Percentiles rank a stretch among this genome's conserved stretches.
These are phyloP conservation scores for Euwallacea fornicatus DNA, from an alignment of 1,140 invertebrate genomes.

Conservation along the genomic window DNA sequence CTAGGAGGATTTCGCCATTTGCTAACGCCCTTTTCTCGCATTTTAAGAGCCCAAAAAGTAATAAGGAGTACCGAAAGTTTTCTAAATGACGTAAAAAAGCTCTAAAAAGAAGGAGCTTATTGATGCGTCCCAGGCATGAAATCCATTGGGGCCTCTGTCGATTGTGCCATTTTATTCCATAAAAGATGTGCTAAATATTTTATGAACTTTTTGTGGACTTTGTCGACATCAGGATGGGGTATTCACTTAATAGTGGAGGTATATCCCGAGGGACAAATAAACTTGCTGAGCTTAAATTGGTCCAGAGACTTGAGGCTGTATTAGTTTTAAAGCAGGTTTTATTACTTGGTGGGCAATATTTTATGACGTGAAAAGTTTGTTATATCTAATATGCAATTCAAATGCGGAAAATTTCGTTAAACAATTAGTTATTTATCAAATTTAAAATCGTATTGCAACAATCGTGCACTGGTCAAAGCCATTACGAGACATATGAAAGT, in stretches of 20 bases:
- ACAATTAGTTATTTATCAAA: background rate
- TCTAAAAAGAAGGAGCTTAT: too few relatives aligned
- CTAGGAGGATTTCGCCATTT: too few relatives aligned
- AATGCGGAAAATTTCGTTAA: background rate
- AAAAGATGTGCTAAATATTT: background rate
- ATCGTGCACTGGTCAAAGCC: background rate
- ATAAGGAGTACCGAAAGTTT: too few relatives aligned
- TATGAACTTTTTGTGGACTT: conserved; percentile 1
- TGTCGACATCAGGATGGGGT: background rate
- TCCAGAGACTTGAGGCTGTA: background rate
- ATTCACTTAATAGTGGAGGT: conserved; percentile 4
- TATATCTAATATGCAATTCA: background rate
- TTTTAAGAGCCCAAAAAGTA: too few relatives aligned
- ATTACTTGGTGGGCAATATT: background rate
- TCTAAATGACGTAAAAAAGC: too few relatives aligned
- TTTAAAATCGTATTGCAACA: background rate
- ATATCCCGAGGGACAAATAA: conserved; percentile 1
- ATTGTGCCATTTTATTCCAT: background rate
- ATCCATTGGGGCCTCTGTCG: background rate
- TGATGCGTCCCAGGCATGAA: too few relatives aligned
- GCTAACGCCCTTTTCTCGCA: too few relatives aligned
- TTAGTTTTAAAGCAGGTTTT: conserved; percentile 4
- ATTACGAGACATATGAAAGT: background rate
- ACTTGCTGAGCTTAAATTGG: conserved; percentile 3
- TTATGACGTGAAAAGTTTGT: background rate